A percentile compares a stretch with the other conserved stretches of the same genome.
Conservation (phyloP, 1,140 invertebrate genomes). For the Arion vulgaris region DNA sequence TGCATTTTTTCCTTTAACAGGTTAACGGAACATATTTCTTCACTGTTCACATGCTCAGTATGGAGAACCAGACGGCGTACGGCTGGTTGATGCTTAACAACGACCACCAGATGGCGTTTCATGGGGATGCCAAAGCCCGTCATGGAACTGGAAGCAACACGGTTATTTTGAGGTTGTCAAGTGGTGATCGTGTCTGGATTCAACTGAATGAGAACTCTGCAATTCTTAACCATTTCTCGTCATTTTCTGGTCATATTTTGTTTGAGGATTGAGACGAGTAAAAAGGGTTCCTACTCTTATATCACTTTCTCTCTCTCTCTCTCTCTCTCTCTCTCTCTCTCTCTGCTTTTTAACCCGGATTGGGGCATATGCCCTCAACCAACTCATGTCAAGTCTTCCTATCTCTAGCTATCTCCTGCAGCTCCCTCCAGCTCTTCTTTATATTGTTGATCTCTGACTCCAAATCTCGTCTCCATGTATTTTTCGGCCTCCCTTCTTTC, state of each 20-base stretch:
- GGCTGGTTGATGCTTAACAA: constrained; percentile 72
- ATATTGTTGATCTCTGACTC: too few species aligned
- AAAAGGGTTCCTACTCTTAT: too few species aligned
- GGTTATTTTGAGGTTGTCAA: constrained; percentile 60
- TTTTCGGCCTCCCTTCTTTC: too few species aligned
- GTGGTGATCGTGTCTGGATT: constrained; percentile 70
- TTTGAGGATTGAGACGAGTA: constrained; percentile 51
- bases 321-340: too few species aligned
- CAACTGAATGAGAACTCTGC: constrained; percentile 68
- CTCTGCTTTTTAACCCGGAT: too few species aligned
- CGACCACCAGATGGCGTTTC: constrained; percentile 67
- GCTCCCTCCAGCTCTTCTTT: too few species aligned
- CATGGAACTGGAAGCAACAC: constrained; percentile 70
- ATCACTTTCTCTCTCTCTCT: too few species aligned
- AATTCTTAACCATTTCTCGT: constrained; percentile 69
- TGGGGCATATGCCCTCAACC: too few species aligned
- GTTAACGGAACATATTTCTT: constrained; percentile 72
- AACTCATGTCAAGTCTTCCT: too few species aligned
- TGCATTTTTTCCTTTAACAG: background rate
- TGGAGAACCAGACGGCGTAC: constrained; percentile 64
- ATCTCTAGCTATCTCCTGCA: too few species aligned
- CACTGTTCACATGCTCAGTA: constrained; percentile 66
- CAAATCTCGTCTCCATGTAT: too few species aligned
- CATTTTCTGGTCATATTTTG: constrained; percentile 70
- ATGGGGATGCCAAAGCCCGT: constrained; percentile 67